Evolutionary conservation across 2,888 invertebrate genomes (phyloP), one percentile per base, ranked within the genome.

Genomic region (Acleris literana): DNA sequence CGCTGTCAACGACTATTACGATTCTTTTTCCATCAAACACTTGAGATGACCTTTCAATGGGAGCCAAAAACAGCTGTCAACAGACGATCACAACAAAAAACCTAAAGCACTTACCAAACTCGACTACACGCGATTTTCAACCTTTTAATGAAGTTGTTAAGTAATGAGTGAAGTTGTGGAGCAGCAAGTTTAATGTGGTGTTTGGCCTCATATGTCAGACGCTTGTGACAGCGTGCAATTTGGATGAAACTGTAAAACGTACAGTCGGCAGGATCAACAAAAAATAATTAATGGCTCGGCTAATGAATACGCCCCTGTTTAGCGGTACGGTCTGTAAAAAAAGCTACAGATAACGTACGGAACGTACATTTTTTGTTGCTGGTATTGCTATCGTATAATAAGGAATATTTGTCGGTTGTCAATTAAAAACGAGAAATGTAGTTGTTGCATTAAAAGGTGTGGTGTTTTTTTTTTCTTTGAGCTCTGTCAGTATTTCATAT

Each of bases 251-350:
- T 81, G 82, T 83, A 79, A 82, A 81, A 74, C 77, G 71, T 69
- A 76, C 76, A 76, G 80, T 81, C 76, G 69, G 74, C 82, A 54
- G 85, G 79, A 85, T 85, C 82, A 82, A 88, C 88, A 88, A 89
- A 90, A 89, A 88, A 88, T 89, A 88, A 90, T 90, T 88, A 89
- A 90, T 90, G 88, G 82, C 67, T 74, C 78, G 75, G 77, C 85
- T 90, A 90, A 90, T 90, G 88, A 90, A 89, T 87, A 85, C 83
- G 78, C 79, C 75, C 74, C 72, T 79, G 81, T 80, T 83, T 80
- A 79, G 61, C n/a, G 44, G 63, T 58, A 67, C 39, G 39, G 67
- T 54, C 29, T 5, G 51, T 51, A 65, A 33, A 64, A 43, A 55
- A 60, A n/a, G n/a, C 22, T 7, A 53, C n/a, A 18, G 49, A 20